These are phyloP conservation scores for Styela clava DNA, from an alignment of 23 tunicate genomes.

Conservation along the genomic window DNA sequence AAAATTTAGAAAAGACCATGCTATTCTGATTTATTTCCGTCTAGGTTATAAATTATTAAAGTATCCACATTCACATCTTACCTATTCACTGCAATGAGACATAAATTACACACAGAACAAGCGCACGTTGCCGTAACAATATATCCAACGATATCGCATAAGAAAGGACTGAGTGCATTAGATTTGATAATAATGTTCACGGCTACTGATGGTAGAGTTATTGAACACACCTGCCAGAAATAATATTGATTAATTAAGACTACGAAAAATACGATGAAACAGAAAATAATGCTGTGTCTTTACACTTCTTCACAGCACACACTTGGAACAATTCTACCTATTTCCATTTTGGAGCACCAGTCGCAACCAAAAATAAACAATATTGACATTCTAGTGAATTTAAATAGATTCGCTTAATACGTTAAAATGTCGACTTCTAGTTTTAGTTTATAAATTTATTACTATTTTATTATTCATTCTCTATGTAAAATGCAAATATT, in stretches of 20 bases:
- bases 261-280: no score
- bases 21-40: neutral
- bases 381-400: neutral
- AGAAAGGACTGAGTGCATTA: slow-evolving; percentile 33
- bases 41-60: no score
- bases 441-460: neutral
- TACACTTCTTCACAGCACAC: no score
- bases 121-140: slow-evolving; percentile 56
- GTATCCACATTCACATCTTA: neutral
- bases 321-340: no score
- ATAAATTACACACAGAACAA: slow-evolving; percentile 51
- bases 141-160: slow-evolving; percentile 59
- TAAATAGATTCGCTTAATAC: neutral
- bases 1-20: no score
- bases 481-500: no score
- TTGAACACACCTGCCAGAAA: slow-evolving; percentile 37
- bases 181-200: slow-evolving; percentile 39
- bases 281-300: no score
- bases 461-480: neutral
- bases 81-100: slow-evolving; percentile 71
- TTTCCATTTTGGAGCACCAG: no score
- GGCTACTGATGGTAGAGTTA: slow-evolving; percentile 51
- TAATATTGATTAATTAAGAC: no score
- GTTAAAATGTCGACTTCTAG: no score
- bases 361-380: no score